phyloP scores from a whole-genome alignment of 2,888 invertebrate genomes.

The Timema cristinae region DNA sequence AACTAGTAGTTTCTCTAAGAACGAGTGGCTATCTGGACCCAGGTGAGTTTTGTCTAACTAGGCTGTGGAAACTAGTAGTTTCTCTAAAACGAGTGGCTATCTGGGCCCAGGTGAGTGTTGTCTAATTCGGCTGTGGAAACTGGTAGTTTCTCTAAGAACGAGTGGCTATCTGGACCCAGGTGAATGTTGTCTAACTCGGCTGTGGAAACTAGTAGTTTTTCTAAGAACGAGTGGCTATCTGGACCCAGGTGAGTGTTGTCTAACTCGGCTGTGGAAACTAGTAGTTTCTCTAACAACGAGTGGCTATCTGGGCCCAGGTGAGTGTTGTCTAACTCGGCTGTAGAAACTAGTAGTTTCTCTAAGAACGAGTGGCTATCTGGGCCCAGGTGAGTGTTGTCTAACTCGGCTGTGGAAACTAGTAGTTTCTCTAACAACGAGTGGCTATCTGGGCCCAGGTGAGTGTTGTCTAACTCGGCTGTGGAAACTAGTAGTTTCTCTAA shows the following conservation, averaged over 20 bases:
- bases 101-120: conserved; percentile 75
- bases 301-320: no score
- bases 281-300: no score
- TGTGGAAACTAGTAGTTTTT: not conserved
- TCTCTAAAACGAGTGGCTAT: no score
- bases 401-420: not conserved
- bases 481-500: no score
- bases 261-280: not conserved
- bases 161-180: no score
- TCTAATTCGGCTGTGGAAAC: not conserved
- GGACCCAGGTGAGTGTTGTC: conserved; percentile 69
- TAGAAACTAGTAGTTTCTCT: no score
- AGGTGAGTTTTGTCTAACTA: conserved; percentile 58
- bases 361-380: no score
- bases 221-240: no score
- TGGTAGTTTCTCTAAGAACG: no score
- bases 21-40: no score
- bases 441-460: conserved; percentile 91
- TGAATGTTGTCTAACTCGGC: conserved; percentile 47
- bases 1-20: no score
- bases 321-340: conserved; percentile 39
- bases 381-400: conserved; percentile 67
- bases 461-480: conserved; percentile 29
- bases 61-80: not conserved
- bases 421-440: no score